Percentiles rank a stretch among this genome's conserved stretches.
These are phyloP conservation scores for Leptinotarsa peninsularis DNA, from an alignment of 2,888 invertebrate species.

Conservation along the genomic window DNA sequence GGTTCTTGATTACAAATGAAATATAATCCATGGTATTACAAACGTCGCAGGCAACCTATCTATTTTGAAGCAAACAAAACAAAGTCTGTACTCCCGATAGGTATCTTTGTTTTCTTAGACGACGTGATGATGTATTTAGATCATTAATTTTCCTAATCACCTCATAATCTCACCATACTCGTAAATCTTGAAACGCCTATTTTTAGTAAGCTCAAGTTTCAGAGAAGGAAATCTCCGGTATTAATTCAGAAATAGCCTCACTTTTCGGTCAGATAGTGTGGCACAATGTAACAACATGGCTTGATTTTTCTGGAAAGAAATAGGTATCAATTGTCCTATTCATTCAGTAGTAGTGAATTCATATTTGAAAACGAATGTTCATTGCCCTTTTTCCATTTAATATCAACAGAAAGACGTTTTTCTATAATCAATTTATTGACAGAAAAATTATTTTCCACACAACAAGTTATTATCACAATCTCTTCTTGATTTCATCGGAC, in stretches of 20 bases:
- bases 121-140: not conserved
- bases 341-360: too few relatives aligned
- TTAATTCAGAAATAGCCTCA: not conserved
- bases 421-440: too few relatives aligned
- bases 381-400: too few relatives aligned
- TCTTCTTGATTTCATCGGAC: too few relatives aligned
- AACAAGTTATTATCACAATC: too few relatives aligned
- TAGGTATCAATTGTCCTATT: too few relatives aligned
- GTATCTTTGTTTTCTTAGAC: conserved; percentile 1
- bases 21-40: not conserved
- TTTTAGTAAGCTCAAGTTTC: not conserved
- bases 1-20: not conserved
- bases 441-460: too few relatives aligned
- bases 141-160: conserved; percentile 8
- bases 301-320: not conserved
- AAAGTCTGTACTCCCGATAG: not conserved
- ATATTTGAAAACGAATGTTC: too few relatives aligned
- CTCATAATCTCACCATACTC: not conserved
- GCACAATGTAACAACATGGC: not conserved
- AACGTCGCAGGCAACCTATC: not conserved
- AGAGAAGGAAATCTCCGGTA: not conserved
- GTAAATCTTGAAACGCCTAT: not conserved
- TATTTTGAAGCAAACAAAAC: not conserved
- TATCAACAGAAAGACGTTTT: too few relatives aligned
- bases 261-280: not conserved